phyloP scores from a whole-genome alignment of 2,888 invertebrate genomes.

The Lasioglossum oenotherae region DNA sequence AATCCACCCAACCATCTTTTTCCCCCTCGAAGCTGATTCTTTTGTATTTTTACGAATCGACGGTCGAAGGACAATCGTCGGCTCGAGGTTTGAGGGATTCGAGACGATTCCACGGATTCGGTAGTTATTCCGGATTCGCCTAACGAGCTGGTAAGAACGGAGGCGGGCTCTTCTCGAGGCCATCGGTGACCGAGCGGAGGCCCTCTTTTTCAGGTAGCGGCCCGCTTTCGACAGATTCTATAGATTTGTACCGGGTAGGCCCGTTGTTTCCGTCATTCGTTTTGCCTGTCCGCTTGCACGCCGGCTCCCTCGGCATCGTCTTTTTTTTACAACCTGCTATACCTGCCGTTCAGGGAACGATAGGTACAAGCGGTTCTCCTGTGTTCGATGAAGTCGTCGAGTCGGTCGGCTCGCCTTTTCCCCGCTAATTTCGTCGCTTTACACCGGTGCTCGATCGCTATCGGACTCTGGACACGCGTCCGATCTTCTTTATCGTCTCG shows the following conservation, averaged over 20 bases:
- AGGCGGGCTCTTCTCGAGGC: not conserved
- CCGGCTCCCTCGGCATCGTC: not conserved
- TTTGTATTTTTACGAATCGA: not conserved
- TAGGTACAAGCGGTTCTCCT: slow-evolving; percentile 52
- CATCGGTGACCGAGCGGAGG: not conserved
- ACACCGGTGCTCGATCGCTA: slow-evolving; percentile 31
- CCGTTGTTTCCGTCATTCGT: slow-evolving; percentile 31
- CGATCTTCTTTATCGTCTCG: slow-evolving; percentile 15
- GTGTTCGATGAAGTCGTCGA: slow-evolving; percentile 58
- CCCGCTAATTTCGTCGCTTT: slow-evolving; percentile 45
- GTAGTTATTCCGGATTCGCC: slow-evolving; percentile 13
- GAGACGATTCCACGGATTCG: not conserved
- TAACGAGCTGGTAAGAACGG: slow-evolving; percentile 1
- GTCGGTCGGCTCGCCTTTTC: slow-evolving; percentile 22
- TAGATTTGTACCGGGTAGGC: slow-evolving; percentile 65
- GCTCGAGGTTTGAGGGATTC: not conserved
- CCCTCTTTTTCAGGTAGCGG: slow-evolving; percentile 65
- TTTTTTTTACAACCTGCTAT: slow-evolving; percentile 38
- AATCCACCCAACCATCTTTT: too few species aligned
- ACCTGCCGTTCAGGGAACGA: slow-evolving; percentile 57
- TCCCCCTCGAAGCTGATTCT: not conserved
- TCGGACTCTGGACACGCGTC: slow-evolving; percentile 35
- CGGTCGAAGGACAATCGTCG: not conserved
- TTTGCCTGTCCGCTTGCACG: not conserved
- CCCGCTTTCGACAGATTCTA: slow-evolving; percentile 68